Evolutionary conservation across 1,140 invertebrate genomes (phyloP).

Genomic region (Sitophilus oryzae): DNA sequence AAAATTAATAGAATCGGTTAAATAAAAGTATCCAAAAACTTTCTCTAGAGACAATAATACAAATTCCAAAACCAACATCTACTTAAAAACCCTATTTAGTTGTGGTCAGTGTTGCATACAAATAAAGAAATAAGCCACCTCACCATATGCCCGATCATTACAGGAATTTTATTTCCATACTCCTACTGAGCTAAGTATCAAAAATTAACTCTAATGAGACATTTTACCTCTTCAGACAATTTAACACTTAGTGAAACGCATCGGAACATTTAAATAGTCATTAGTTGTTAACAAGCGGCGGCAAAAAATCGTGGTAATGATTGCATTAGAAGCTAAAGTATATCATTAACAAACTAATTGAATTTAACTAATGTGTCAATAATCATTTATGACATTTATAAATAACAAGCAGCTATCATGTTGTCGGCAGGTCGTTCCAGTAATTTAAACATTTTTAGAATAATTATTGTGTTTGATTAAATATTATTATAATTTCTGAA

Average conservation of each 20-base stretch:
- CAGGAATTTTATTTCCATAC: too few species aligned
- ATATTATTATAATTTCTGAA: background rate
- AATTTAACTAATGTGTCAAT: slow-evolving; percentile 5
- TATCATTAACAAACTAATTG: slow-evolving; percentile 3
- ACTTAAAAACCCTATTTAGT: too few species aligned
- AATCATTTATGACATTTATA: background rate
- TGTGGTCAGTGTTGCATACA: too few species aligned
- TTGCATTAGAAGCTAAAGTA: background rate
- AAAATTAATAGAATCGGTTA: too few species aligned
- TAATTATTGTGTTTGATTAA: background rate
- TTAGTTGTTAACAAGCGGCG: background rate
- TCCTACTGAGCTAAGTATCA: too few species aligned
- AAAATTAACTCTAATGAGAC: too few species aligned
- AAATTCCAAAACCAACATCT: too few species aligned
- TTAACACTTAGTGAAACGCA: background rate
- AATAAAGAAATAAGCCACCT: too few species aligned
- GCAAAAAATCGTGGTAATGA: background rate
- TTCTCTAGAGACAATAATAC: too few species aligned
- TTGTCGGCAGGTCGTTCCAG: background rate
- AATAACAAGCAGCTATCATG: background rate
- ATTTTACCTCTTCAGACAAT: background rate
- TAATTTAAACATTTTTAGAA: background rate
- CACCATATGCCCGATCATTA: too few species aligned
- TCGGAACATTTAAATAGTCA: slow-evolving; percentile 1
- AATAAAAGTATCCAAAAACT: too few species aligned